These are phyloP conservation scores for Acheta domesticus DNA, from an alignment of 2,888 invertebrate genomes.

Conservation along the genomic window DNA sequence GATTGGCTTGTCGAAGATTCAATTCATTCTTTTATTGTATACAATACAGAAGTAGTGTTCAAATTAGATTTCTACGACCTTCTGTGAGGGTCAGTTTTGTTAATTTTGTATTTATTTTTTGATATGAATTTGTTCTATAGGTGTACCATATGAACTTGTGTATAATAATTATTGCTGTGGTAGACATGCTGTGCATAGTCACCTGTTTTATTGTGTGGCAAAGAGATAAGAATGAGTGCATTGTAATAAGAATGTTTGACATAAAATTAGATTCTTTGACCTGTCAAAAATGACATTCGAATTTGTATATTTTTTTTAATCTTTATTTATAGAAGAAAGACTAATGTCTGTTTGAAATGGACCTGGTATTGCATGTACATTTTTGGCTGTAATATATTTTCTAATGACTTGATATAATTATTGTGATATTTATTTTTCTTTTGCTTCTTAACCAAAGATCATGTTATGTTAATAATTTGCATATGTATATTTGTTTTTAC, in stretches of 20 bases:
- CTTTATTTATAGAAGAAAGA: background rate
- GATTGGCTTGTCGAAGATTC: background rate
- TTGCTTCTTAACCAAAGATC: background rate
- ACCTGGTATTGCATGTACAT: background rate
- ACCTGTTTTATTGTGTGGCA: background rate
- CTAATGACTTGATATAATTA: slow-evolving; percentile 5
- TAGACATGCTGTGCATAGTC: slow-evolving; percentile 8
- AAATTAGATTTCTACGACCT: background rate
- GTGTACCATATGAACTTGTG: background rate
- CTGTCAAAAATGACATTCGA: background rate
- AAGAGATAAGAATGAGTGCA: background rate
- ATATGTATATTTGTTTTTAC: slow-evolving; percentile 19
- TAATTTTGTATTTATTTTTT: background rate
- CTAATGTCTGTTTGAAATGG: background rate
- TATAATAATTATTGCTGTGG: background rate
- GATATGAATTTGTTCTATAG: background rate
- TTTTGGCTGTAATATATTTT: slow-evolving; percentile 4
- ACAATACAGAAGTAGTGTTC: background rate
- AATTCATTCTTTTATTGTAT: no score
- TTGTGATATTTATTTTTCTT: slow-evolving; percentile 18
- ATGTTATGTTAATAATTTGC: background rate
- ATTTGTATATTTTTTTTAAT: no score
- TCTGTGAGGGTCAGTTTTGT: background rate
- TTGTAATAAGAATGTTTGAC: background rate
- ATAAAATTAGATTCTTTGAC: slow-evolving; percentile 21